Base-by-base conservation (phyloP, 2,888 invertebrate genomes). In the Drosophila affinis region DNA sequence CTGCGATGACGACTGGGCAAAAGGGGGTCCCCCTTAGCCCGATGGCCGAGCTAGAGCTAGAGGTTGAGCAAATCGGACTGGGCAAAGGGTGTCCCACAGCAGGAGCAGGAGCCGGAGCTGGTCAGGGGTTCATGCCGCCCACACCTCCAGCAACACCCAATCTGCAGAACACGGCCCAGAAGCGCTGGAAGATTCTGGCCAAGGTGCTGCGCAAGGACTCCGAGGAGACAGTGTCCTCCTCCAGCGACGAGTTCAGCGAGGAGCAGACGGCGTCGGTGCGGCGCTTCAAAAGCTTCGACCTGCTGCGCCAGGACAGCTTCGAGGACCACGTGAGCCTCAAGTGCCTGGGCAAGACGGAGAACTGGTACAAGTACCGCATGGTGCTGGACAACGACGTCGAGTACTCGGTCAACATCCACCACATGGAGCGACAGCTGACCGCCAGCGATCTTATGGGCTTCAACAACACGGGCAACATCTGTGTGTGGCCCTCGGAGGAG, bases 401-500 rank as follows among this genome's bases (percentile, higher is more conserved):
- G 61, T 94, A 93, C 84, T 93, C 90, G 27, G 93, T 95, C 3
- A 93, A 94, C 72, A 93, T 95, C 45, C 94, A 94, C 17, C 94
- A 94, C 39, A 94, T 94, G 77, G 93, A 93, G 65, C 93, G 94
- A 62, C 94, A 93, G 47, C 94, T 95, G 85, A 95, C 95, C 1
- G 95, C 95, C 18, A 94, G 93, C 84, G 95, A 96, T 82, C 92
- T 96, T 53, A 95, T 95, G 93, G 96, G 96, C n/a, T 96, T 96
- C 92, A 96, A 96, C 88, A 96, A 96, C 84, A 96, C 96, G 1
- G 96, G 96, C 51, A 96, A 96, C 91, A 94, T 96, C 9, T 95
- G 96, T 91, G 94, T 96, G 6, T 96, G 96, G 96, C 96, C 96
- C 14, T 96, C 96, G 0, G 96, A 96, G 91, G 96, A 96, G 91